These are phyloP conservation scores for Amyelois transitella DNA, from an alignment of 1,140 invertebrate genomes.

Conservation along the genomic window DNA sequence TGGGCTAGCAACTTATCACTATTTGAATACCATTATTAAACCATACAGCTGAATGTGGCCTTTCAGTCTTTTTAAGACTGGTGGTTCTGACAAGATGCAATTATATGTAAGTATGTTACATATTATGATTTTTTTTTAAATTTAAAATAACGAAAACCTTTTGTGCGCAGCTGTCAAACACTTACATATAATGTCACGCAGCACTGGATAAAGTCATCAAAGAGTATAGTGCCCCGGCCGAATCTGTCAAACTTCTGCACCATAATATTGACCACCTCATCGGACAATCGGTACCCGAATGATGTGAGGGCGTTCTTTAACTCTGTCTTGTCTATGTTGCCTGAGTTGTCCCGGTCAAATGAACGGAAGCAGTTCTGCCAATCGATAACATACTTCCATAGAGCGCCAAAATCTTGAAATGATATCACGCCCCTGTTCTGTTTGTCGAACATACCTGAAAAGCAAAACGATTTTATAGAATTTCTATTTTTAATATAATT, in stretches of 20 bases:
- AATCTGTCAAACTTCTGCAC: conserved; percentile 95
- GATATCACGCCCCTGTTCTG: conserved; percentile 91
- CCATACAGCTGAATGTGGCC: too few relatives aligned
- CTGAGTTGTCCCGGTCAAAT: conserved; percentile 96
- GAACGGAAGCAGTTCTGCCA: conserved; percentile 97
- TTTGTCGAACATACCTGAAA: conserved; percentile 97
- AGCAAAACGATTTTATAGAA: conserved; percentile 27
- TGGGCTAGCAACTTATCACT: too few relatives aligned
- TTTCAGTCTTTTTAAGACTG: too few relatives aligned
- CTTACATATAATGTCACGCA: conserved; percentile 95
- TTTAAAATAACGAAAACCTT: too few relatives aligned
- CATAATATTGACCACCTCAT: conserved; percentile 86
- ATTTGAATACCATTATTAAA: too few relatives aligned
- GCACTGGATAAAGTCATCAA: conserved; percentile 99
- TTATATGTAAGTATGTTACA: too few relatives aligned
- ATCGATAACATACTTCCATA: conserved; percentile 99
- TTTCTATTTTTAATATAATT: too few relatives aligned
- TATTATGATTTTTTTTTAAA: too few relatives aligned
- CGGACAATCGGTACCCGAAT: conserved; percentile 95
- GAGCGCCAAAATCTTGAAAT: conserved; percentile 95
- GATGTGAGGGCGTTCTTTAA: conserved; percentile 91
- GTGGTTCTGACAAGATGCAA: too few relatives aligned
- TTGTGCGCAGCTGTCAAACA: conserved; percentile 28
- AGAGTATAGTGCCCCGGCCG: conserved; percentile 92
- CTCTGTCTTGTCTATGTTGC: conserved; percentile 95